Evolutionary conservation across 2,797 vertebrate species (phyloP), one percentile per base, ranked within the genome.

Genomic region (Acanthis flammea): DNA sequence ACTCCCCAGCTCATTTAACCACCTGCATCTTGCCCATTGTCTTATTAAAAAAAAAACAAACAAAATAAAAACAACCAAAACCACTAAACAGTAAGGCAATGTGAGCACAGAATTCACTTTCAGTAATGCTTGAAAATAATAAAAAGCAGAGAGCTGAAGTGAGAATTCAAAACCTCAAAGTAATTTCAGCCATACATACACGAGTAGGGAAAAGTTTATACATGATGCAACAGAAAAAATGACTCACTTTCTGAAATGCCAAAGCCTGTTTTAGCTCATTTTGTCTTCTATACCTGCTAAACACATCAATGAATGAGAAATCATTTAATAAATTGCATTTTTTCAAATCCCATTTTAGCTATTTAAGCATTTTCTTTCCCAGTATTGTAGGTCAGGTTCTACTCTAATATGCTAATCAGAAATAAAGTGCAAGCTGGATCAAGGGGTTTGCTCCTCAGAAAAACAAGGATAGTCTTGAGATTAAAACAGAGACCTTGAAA

Each of bases 81-180:
- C 22, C 55, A 70, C 30, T 35, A 16, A 71, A 53, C 28, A 94
- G 62, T 27, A 86, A 87, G 37, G 63, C 82, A 80, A 61, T 13
- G 18, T 0, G 5, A 94, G 48, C 44, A 67, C 44, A 78, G 76
- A 47, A 74, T 55, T 92, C 73, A 62, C 86, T 93, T 86, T 94
- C 89, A 86, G 83, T 86, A 90, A 81, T 74, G 73, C 81, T 88
- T 86, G 62, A 90, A 96, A 94, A 94, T 86, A 94, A 96, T 90
- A 95, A 94, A 95, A 97, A 95, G 1, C 90, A 92, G 92, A 91
- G 71, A 88, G 48, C 9, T 90, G 91, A 97, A 95, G 92, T 92
- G 80, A 97, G 94, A 97, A 96, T 91, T 95, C 94, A 97, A 97
- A 97, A 94, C 94, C 94, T 96, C 92, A 94, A 95, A 95, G 79